Percentiles rank a stretch among this genome's conserved stretches.
Evolutionary conservation across 2,888 invertebrate genomes (phyloP).

Genomic region (Nipponacmea schrenckii): DNA sequence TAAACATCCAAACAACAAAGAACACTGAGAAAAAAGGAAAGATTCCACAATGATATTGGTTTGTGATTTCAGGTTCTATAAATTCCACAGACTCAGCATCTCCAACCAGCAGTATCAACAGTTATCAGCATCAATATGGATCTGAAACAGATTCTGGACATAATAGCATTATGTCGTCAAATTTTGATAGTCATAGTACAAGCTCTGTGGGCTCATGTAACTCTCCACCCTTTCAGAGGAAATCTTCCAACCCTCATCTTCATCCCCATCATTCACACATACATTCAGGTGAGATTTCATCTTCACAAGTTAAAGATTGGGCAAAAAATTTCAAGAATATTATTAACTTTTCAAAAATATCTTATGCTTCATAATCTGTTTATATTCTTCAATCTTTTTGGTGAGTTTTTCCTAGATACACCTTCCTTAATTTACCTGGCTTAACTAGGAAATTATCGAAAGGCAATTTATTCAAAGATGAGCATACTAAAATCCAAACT

Average conservation of each 20-base stretch:
- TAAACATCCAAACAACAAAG: too few relatives aligned
- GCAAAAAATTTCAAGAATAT: too few relatives aligned
- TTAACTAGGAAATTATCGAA: too few relatives aligned
- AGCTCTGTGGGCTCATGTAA: conserved; percentile 57
- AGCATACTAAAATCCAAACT: too few relatives aligned
- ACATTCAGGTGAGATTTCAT: conserved; percentile 9
- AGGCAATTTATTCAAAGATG: too few relatives aligned
- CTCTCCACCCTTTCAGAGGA: conserved; percentile 38
- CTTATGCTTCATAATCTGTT: too few relatives aligned
- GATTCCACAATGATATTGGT: background rate
- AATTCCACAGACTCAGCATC: conserved; percentile 84
- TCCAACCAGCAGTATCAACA: conserved; percentile 70
- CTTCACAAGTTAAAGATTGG: background rate
- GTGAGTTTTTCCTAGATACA: too few relatives aligned
- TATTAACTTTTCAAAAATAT: too few relatives aligned
- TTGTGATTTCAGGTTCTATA: conserved; percentile 45
- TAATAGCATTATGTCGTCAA: conserved; percentile 57
- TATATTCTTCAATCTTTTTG: too few relatives aligned
- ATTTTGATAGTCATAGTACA: conserved; percentile 64
- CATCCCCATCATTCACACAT: conserved; percentile 3
- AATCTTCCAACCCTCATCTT: conserved; percentile 31
- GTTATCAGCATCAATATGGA: conserved; percentile 49
- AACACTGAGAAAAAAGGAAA: too few relatives aligned
- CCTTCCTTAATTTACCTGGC: too few relatives aligned
- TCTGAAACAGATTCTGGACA: conserved; percentile 67